Conservation (phyloP, 2,888 invertebrate genomes). For the Minunthozetes semirufus region DNA sequence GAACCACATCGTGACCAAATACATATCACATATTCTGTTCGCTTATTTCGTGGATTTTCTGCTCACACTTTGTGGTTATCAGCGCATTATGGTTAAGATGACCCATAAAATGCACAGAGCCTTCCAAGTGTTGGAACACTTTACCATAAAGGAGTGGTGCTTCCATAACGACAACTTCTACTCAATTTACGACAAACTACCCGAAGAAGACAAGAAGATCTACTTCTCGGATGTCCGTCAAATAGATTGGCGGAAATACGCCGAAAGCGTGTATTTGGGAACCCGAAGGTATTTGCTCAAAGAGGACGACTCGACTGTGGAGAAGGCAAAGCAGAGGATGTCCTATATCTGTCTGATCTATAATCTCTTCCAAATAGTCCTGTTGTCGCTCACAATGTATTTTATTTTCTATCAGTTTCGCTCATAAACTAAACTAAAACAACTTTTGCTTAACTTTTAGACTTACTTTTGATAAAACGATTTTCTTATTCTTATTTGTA, state of each 20-base stretch:
- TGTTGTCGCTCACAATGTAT: not conserved
- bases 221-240: constrained; percentile 50
- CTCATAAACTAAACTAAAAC: no score
- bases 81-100: constrained; percentile 64
- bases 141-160: constrained; percentile 74
- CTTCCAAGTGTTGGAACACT: constrained; percentile 72
- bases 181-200: constrained; percentile 55
- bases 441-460: no score
- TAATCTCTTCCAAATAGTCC: not conserved
- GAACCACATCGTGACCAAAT: constrained; percentile 45
- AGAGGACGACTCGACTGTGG: constrained; percentile 34
- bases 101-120: constrained; percentile 71
- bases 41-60: constrained; percentile 49
- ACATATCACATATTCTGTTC: constrained; percentile 44
- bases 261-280: constrained; percentile 27
- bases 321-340: not conserved
- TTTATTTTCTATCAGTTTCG: not conserved
- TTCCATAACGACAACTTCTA: constrained; percentile 62
- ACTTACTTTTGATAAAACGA: no score
- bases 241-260: constrained; percentile 58
- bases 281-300: constrained; percentile 33
- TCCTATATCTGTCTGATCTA: not conserved
- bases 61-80: constrained; percentile 47
- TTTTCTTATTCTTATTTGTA: no score
- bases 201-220: constrained; percentile 50